Base-by-base conservation (phyloP, 1,140 invertebrate genomes). In the Brachionus calyciflorus region DNA sequence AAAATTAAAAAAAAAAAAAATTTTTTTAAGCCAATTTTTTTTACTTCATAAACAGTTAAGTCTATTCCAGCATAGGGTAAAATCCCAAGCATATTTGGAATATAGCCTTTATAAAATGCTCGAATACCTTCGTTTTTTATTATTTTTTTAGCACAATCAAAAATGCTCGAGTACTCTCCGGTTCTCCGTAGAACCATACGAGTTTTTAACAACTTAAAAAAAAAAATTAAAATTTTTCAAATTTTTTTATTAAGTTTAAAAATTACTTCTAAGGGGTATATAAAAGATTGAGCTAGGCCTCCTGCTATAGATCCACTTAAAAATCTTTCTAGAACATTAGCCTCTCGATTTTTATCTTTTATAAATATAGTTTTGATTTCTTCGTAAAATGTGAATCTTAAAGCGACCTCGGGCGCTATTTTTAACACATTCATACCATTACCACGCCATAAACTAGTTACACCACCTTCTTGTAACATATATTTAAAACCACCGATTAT, bases 1-100 rank as follows among this genome's bases (percentile, higher is more conserved):
- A 33, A 6, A 2, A 10, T 7, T 26, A 33, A n/a, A 44, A 48
- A n/a, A 21, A 33, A 26, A 12, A 33, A 10, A n/a, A 14, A 17
- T 19, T 19, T 30, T 24, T 49, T 48, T 30, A 51, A 4, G 3
- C 9, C 10, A 46, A 37, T 89, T 81, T 91, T 92, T 87, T 78
- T 86, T 83, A 91, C 90, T 87, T 99, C 97, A 85, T 99, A 99
- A 9, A 99, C 90, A 44, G 94, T 93, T 80, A 99, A 87, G 88
- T 99, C 97, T 78, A 99, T 98, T 78, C 97, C 97, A 40, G 97
- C 96, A 84, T 99, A 99, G 1, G 96, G 97, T 82, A 99, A 90
- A 81, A 99, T 99, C 41, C 97, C 97, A 63, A 99, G 85, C 37
- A 99, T 90, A 88, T 99, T 99, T 78, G 96, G 96, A 85, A 98